Conservation (phyloP, 2,797 vertebrate genomes). For the Cryptoprocta ferox region DNA sequence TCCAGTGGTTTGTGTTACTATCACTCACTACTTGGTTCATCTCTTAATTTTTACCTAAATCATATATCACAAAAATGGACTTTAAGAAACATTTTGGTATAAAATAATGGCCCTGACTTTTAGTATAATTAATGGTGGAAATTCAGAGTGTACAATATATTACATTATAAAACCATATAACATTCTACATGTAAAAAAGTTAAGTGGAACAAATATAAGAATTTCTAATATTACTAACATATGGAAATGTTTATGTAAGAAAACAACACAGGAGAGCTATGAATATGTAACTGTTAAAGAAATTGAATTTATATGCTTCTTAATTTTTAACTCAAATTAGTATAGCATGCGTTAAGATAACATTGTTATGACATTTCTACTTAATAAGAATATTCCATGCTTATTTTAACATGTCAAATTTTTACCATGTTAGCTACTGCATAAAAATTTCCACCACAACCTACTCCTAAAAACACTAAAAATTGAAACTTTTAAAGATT, state of each 20-base stretch:
- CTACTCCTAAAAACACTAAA: not conserved
- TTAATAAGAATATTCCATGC: not conserved
- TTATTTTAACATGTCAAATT: not conserved
- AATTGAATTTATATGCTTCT: not conserved
- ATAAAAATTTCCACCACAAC: not conserved
- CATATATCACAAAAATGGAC: not conserved
- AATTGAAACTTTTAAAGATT: not conserved
- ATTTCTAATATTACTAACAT: not conserved
- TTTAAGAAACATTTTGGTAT: not conserved
- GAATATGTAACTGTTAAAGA: not conserved
- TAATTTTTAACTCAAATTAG: not conserved
- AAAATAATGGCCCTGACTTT: constrained; percentile 36
- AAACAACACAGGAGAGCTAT: not conserved
- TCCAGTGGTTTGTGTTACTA: constrained; percentile 44
- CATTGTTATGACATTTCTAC: not conserved
- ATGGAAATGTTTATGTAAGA: not conserved
- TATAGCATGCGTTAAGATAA: not conserved
- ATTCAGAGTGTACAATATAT: not conserved
- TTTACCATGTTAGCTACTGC: not conserved
- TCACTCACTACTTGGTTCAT: constrained; percentile 23
- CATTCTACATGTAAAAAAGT: constrained; percentile 16
- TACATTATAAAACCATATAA: not conserved
- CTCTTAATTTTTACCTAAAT: not conserved
- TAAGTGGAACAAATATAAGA: not conserved
- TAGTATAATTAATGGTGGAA: not conserved